Base-by-base conservation (phyloP, 2,888 invertebrate genomes). In the Isoperla grammatica region DNA sequence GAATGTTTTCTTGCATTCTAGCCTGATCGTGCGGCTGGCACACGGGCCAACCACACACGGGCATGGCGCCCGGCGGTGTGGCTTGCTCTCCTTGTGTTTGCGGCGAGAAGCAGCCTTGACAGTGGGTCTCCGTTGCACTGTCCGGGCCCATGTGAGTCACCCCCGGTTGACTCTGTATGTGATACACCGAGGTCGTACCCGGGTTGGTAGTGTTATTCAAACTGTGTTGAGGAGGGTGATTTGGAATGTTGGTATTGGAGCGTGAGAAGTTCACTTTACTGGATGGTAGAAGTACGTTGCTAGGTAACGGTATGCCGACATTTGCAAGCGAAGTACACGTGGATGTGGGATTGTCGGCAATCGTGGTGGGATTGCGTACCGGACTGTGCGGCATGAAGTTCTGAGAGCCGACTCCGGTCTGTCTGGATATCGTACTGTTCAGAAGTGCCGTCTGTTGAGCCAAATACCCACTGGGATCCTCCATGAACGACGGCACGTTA, bases 391-490 rank as follows among this genome's bases (percentile, higher is more conserved):
- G 62, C 50, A 60, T 15, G 45, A 56, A 63, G 39, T 56, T 61
- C 35, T 46, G 48, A n/a, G 23, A 45, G 15, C 58, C 56, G 12
- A 61, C 57, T 12, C 57, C 74, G 23, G 76, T 75, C 75, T 87
- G 87, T 68, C 85, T 78, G 60, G 85, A 85, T 74, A 89, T 90
- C 9, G 88, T 91, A 70, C 85, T 90, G 70, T 92, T 91, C 55
- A 94, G 74, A 65, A 94, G 74, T 29, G 89, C 90, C 0, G 94
- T 93, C 73, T 95, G 94, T 68, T 94, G 93, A 4, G 92, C 92
- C 66, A 95, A 77, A 75, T 92, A 95, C 2, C 92, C 94, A 69
- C 87, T 89, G 0, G 94, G 93, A 74, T 95, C 93, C 66, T 95
- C 94, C 80, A 94, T 85, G 71, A 93, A 94, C 35, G 92, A 92